These are phyloP conservation scores for Glaucopsyche alexis DNA, from an alignment of 2,888 invertebrate species.

Conservation along the genomic window DNA sequence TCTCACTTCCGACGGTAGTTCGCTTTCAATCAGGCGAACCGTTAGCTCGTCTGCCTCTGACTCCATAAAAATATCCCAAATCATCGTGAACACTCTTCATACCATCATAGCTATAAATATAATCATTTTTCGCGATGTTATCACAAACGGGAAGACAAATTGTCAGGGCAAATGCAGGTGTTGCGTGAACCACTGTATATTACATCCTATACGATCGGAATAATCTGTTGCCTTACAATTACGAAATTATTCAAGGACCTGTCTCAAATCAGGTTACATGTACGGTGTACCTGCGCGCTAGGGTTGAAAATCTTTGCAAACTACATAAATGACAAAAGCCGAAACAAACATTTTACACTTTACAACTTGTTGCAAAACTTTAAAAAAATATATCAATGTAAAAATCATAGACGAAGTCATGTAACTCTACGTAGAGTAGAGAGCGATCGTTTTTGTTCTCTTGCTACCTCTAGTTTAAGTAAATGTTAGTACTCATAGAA, in stretches of 20 bases:
- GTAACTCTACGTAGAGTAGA: neutral
- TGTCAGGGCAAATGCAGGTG: neutral
- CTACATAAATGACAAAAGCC: neutral
- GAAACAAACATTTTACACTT: no score
- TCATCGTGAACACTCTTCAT: no score
- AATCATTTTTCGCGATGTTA: neutral
- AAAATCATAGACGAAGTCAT: neutral
- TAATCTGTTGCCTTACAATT: constrained; percentile 26
- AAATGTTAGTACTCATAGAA: no score
- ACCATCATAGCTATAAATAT: neutral
- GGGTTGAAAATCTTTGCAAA: neutral
- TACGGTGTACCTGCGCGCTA: neutral
- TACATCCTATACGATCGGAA: neutral
- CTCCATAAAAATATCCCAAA: no score
- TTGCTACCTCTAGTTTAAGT: neutral
- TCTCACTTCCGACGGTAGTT: no score
- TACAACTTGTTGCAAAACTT: neutral
- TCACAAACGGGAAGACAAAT: neutral
- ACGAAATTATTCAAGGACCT: constrained; percentile 28
- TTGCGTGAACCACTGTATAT: neutral
- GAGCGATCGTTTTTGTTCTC: neutral
- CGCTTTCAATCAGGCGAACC: no score
- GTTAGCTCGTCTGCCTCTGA: no score
- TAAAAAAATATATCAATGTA: neutral
- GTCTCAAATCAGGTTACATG: constrained; percentile 27